Conservation (phyloP, 1,140 invertebrate species). For the Heliconius hermathena region DNA sequence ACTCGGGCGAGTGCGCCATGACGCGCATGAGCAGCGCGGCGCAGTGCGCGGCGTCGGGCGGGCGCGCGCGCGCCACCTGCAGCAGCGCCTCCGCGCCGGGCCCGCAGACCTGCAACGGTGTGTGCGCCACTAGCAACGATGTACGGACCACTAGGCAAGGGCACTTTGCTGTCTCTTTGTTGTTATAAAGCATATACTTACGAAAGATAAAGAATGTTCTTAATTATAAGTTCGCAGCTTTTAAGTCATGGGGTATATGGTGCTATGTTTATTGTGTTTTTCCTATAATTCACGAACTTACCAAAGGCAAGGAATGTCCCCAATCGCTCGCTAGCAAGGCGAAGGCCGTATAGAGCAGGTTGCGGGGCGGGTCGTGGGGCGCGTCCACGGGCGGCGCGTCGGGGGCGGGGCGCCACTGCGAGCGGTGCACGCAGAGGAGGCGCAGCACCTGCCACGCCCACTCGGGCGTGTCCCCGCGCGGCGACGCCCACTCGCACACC, state of each 20-base stretch:
- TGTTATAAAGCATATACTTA: too few species aligned
- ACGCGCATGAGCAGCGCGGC: slow-evolving; percentile 52
- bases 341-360: slow-evolving; percentile 39
- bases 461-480: slow-evolving; percentile 42
- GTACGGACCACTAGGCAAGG: not conserved
- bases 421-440: slow-evolving; percentile 51
- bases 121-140: too few species aligned
- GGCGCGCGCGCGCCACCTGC: slow-evolving; percentile 40
- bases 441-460: slow-evolving; percentile 56
- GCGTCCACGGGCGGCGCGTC: slow-evolving; percentile 48
- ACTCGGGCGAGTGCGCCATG: slow-evolving; percentile 63
- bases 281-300: slow-evolving; percentile 39
- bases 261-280: not conserved
- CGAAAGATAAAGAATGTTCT: too few species aligned
- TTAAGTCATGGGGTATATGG: too few species aligned
- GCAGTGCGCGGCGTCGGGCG: slow-evolving; percentile 52
- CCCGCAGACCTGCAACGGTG: slow-evolving; percentile 57
- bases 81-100: slow-evolving; percentile 52
- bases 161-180: too few species aligned
- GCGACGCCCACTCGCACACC: slow-evolving; percentile 44
- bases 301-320: slow-evolving; percentile 68
- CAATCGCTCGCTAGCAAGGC: slow-evolving; percentile 56
- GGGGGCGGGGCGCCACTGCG: slow-evolving; percentile 45
- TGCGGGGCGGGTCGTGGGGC: slow-evolving; percentile 32
- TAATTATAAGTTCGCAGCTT: too few species aligned